Evolutionary conservation across 1,140 invertebrate genomes (phyloP), one percentile per base, ranked within the genome.

Genomic region (Drosophila serrata): DNA sequence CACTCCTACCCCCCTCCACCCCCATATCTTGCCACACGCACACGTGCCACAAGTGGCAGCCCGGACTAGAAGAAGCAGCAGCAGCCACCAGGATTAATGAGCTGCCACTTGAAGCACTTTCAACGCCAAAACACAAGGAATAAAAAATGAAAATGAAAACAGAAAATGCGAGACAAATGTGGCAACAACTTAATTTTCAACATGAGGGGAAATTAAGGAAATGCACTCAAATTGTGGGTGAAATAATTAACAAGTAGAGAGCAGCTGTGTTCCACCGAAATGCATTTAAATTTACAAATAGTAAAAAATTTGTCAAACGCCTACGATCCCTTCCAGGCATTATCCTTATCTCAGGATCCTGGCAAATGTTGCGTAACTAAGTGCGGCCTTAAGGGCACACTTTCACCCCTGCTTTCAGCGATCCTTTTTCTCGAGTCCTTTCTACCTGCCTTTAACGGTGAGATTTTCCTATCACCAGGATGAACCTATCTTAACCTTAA

Each of bases 301-400:
- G 74, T 55, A 75, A 75, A 84, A 84, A 70, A 81, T 69, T n/a
- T 84, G 85, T 90, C 85, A 88, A 88, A 82, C 81, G 81, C 81
- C 81, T 80, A 73, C 81, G 46, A 53, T 35, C 49, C 15, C 55
- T 31, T 31, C 48, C 19, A 31, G 29, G 15, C 31, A 24, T 42
- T 80, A 78, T 90, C 85, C 57, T 79, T 78, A 78, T 79, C 76
- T 24, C 22, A 29, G 63, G 42, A 68, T 60, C 77, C 42, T 39
- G 27, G 74, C 85, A 88, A 88, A 90, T 88, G 84, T 88, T 84
- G 84, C 84, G 84, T 81, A 88, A 88, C 84, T 88, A 88, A 88
- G 84, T 87, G 84, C 76, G 61, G 17, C 17, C 58, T 49, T 22
- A 22, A 27, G 49, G 37, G 55, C 77, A 55, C 55, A 60, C 67